phyloP scores from a whole-genome alignment of 2,113 vertebrate genomes.

The Ranitomeya variabilis region DNA sequence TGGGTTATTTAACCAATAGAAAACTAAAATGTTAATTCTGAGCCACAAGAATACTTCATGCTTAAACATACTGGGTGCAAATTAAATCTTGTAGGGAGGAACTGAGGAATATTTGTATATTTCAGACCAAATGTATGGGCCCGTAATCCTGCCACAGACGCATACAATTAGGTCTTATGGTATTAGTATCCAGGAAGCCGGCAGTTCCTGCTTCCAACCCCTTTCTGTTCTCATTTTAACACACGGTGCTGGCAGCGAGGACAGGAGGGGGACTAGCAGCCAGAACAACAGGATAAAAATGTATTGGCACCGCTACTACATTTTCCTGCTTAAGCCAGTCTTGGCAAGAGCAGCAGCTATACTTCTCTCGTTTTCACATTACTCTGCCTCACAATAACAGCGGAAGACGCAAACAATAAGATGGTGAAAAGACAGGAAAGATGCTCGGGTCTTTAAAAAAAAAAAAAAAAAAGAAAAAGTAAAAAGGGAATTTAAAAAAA shows the following conservation, averaged over 20 bases:
- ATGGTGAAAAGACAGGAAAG: constrained; percentile 49
- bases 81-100: background rate
- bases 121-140: constrained; percentile 2
- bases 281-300: constrained; percentile 35
- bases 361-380: constrained; percentile 26
- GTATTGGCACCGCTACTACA: constrained; percentile 30
- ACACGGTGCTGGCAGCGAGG: constrained; percentile 23
- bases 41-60: background rate
- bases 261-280: constrained; percentile 21
- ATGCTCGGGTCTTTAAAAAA: constrained; percentile 1
- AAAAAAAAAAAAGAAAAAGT: background rate
- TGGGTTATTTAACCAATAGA: background rate
- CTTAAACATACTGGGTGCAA: background rate
- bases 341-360: constrained; percentile 41
- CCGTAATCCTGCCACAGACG: constrained; percentile 7
- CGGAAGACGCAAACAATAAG: constrained; percentile 45
- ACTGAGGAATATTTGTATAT: background rate
- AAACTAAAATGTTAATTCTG: background rate
- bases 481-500: background rate
- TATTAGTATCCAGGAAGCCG: constrained; percentile 30
- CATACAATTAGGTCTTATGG: background rate
- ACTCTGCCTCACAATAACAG: constrained; percentile 27
- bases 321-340: constrained; percentile 15
- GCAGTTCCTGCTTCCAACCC: constrained; percentile 27
- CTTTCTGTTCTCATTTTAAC: constrained; percentile 11